Base-by-base conservation (phyloP, 2,113 vertebrate species). In the Prunella himalayana region DNA sequence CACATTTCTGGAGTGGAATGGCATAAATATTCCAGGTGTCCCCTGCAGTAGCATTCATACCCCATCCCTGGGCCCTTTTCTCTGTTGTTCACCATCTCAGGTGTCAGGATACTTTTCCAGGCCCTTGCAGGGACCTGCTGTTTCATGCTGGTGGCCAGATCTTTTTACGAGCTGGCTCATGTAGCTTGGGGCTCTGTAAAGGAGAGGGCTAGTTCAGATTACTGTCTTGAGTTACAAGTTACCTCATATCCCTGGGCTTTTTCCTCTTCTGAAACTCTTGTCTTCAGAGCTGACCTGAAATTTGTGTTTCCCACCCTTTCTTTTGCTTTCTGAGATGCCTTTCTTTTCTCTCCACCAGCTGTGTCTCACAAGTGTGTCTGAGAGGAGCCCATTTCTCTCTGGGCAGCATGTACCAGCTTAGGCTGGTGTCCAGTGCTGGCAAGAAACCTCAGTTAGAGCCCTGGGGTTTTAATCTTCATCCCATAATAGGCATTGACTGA, bases 161-260 rank as follows among this genome's bases (percentile, higher is more conserved):
- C 95, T 66, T 73, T 86, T 97, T 95, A 94, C 86, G 1, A 90
- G 76, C 86, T 78, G 94, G 64, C 60, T 35, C 68, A 8, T 47
- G 77, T 95, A 59, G 44, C 64, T 90, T 73, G 76, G 86, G 70
- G 7, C 47, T 15, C 76, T 44, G 95, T 83, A 90, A 96, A 64
- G 80, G 94, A 94, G 84, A 92, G 72, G 56, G 68, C 39, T 13
- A 70, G 95, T 81, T 97, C 92, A 91, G 35, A 7, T 97, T 69
- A 90, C 95, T 70, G 71, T 31, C 86, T 94, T 66, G 47, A 66
- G 37, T 95, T 94, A 73, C 82, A 33, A 2, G n/a, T 88, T 90
- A 76, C 68, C 72, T 88, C 60, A 15, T 81, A 51, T 78, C 47
- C 53, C 45, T 51, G 16, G 39, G 4, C 23, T 82, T 56, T 83